A percentile compares a stretch with the other conserved stretches of the same genome.
Conservation (phyloP, 2,113 vertebrate species). For the Spermophilus dauricus region DNA sequence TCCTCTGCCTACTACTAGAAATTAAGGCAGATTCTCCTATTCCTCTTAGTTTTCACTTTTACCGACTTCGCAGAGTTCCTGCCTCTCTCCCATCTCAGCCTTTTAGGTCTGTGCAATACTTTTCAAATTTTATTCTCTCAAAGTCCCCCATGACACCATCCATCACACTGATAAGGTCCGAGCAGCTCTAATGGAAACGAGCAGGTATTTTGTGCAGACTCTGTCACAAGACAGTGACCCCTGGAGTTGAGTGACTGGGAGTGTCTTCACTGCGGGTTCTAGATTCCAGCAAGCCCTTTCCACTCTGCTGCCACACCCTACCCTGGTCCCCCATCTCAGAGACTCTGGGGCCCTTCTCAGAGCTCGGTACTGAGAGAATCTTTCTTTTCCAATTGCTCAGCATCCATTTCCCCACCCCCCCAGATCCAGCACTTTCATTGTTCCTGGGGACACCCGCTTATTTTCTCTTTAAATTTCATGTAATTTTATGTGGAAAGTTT, state of each 20-base stretch:
- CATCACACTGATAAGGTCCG: background rate
- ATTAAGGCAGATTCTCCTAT: background rate
- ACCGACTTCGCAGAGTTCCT: background rate
- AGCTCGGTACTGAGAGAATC: background rate
- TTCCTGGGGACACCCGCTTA: background rate
- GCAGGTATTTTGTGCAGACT: background rate
- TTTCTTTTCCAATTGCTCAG: background rate
- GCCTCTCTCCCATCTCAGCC: background rate
- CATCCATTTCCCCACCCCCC: background rate
- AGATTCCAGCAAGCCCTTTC: background rate
- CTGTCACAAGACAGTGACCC: background rate
- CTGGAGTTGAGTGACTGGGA: background rate
- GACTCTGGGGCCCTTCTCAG: background rate
- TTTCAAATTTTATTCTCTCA: background rate
- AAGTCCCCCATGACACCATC: background rate
- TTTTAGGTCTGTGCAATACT: background rate
- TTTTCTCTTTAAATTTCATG: background rate
- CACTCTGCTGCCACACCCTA: background rate
- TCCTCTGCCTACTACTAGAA: background rate
- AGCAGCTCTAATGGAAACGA: background rate
- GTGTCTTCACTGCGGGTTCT: background rate
- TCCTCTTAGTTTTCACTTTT: background rate
- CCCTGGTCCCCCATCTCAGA: accelerated
- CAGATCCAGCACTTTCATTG: background rate
- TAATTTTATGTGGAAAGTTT: background rate